These are phyloP conservation scores for Calliopsis andreniformis DNA, from an alignment of 1,140 invertebrate species.

Conservation along the genomic window DNA sequence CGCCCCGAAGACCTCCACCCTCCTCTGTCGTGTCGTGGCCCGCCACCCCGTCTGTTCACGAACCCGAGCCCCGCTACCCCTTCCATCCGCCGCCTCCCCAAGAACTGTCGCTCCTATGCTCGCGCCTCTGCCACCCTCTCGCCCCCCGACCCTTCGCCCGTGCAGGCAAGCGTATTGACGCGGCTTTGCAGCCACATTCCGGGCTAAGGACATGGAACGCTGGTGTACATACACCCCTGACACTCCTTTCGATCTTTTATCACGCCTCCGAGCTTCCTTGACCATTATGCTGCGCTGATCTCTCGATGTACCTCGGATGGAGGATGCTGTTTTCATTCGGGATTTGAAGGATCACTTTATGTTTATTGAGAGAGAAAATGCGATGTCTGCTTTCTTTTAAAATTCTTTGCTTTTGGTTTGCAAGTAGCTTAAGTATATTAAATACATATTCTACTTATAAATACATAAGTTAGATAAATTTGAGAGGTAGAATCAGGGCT, in stretches of 20 bases:
- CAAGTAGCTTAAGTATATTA: too few species aligned
- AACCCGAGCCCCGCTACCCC: conserved; percentile 24
- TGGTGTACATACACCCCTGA: conserved; percentile 14
- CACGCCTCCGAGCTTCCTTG: neutral
- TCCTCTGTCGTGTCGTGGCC: conserved; percentile 15
- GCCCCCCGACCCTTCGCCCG: conserved; percentile 42
- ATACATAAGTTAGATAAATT: too few species aligned
- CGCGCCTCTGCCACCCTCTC: conserved; percentile 38
- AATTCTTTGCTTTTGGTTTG: too few species aligned
- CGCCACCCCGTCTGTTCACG: conserved; percentile 41
- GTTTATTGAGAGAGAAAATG: too few species aligned
- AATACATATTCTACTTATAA: too few species aligned
- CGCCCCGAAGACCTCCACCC: conserved; percentile 69
- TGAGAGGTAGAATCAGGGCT: too few species aligned
- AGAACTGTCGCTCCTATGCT: conserved; percentile 52
- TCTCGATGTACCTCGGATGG: neutral
- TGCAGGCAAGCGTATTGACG: conserved; percentile 72
- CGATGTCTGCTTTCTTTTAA: too few species aligned
- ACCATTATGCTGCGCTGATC: neutral
- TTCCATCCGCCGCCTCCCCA: conserved; percentile 21
- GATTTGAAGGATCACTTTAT: too few species aligned
- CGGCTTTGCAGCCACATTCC: conserved; percentile 73
- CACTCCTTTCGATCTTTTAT: conserved; percentile 5
- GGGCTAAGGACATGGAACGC: conserved; percentile 67
- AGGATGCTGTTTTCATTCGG: too few species aligned